A percentile compares a stretch with the other conserved stretches of the same genome.
These are phyloP conservation scores for Popillia japonica DNA, from an alignment of 1,140 invertebrate genomes.

Conservation along the genomic window DNA sequence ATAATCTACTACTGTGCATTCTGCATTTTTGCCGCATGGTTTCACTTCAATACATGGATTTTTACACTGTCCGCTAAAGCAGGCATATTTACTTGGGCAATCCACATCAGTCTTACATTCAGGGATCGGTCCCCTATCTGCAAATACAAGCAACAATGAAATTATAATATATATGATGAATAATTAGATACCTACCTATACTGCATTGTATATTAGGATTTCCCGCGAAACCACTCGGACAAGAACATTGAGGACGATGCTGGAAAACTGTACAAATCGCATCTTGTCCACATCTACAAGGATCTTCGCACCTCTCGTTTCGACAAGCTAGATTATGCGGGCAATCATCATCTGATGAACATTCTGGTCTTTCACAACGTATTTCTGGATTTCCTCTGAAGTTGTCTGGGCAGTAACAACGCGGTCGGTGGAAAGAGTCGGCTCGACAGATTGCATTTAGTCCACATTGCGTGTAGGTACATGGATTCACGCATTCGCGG, in stretches of 20 bases:
- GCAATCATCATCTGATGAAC: conserved; percentile 76
- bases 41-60: conserved; percentile 82
- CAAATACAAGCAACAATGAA: neutral
- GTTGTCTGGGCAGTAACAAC: conserved; percentile 80
- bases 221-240: conserved; percentile 82
- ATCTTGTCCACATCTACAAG: conserved; percentile 76
- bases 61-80: conserved; percentile 80
- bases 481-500: conserved; percentile 83
- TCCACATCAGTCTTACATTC: conserved; percentile 85
- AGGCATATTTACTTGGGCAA: conserved; percentile 84
- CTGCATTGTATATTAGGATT: conserved; percentile 76
- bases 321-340: conserved; percentile 77
- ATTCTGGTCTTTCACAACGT: conserved; percentile 81
- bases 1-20: conserved; percentile 84
- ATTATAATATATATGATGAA: neutral
- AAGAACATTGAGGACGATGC: conserved; percentile 80
- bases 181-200: conserved; percentile 61
- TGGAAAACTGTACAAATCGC: conserved; percentile 80
- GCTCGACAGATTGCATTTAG: conserved; percentile 79
- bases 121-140: conserved; percentile 58
- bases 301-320: conserved; percentile 78
- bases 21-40: conserved; percentile 82
- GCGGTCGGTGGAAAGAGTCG: conserved; percentile 75
- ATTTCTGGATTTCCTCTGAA: conserved; percentile 80
- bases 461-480: conserved; percentile 83